A percentile compares a stretch with the other conserved stretches of the same genome.
Conservation (phyloP, 1,140 invertebrate genomes). For the Micrasema minimum region DNA sequence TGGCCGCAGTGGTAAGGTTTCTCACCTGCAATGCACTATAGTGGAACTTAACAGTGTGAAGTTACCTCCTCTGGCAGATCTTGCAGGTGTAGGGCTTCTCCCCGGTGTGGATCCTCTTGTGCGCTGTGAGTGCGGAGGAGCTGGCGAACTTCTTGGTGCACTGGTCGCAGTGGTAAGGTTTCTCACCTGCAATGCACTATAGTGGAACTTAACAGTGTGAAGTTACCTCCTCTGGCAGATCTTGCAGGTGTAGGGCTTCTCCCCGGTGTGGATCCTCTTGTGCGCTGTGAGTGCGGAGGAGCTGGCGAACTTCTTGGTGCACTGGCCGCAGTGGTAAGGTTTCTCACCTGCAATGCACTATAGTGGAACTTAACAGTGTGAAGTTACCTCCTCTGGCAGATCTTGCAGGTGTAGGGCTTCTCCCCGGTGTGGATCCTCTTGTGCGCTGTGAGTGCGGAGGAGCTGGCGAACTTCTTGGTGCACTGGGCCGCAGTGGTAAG, state of each 20-base stretch:
- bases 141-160: conserved; percentile 69
- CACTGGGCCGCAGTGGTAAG: conserved; percentile 66
- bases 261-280: conserved; percentile 74
- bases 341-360: conserved; percentile 68
- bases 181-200: too few species aligned
- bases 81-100: conserved; percentile 75
- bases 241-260: conserved; percentile 74
- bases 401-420: conserved; percentile 73
- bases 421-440: conserved; percentile 76
- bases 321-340: conserved; percentile 65
- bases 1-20: conserved; percentile 65
- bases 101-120: conserved; percentile 75
- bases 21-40: too few species aligned
- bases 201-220: too few species aligned
- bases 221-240: conserved; percentile 71
- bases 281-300: conserved; percentile 72
- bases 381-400: conserved; percentile 72
- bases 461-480: conserved; percentile 67
- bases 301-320: conserved; percentile 68
- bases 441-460: conserved; percentile 72
- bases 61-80: conserved; percentile 71
- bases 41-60: too few species aligned
- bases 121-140: conserved; percentile 70
- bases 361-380: too few species aligned
- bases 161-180: conserved; percentile 64